These are phyloP conservation scores for Gallinago media DNA, from an alignment of 2,113 vertebrate genomes.

Conservation along the genomic window DNA sequence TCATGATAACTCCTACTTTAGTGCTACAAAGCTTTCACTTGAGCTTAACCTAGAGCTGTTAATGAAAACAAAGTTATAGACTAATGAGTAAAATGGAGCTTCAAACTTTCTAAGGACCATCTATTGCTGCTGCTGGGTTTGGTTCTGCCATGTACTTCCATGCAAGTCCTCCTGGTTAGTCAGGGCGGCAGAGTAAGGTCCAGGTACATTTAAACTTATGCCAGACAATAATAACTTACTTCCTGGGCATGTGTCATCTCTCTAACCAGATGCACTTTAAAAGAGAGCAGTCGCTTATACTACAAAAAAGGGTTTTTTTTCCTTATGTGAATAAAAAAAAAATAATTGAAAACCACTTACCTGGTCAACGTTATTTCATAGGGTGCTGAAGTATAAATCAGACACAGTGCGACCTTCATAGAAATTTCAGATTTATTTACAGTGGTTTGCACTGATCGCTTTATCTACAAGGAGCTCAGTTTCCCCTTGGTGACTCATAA, in stretches of 20 bases:
- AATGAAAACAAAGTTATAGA: background rate
- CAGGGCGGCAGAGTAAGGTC: background rate
- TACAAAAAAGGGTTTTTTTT: constrained; percentile 14
- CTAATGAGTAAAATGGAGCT: background rate
- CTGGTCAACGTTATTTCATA: constrained; percentile 81
- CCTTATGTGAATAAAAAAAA: constrained; percentile 28
- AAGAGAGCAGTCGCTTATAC: constrained; percentile 27
- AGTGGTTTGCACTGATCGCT: constrained; percentile 78
- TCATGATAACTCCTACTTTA: background rate
- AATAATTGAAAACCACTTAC: constrained; percentile 77
- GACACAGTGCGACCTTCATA: constrained; percentile 76
- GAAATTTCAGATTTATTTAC: constrained; percentile 85
- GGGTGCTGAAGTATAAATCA: constrained; percentile 78
- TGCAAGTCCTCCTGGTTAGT: background rate
- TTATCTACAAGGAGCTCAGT: constrained; percentile 78
- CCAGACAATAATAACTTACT: constrained; percentile 36
- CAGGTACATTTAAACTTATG: background rate
- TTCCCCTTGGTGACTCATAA: constrained; percentile 80
- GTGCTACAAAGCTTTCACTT: background rate
- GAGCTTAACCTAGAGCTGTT: background rate
- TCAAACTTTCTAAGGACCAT: background rate
- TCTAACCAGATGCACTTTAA: constrained; percentile 45
- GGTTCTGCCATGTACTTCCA: background rate
- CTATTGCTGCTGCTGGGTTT: background rate
- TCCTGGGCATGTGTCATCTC: constrained; percentile 36